Evolutionary conservation across 2,113 vertebrate genomes (phyloP).

Genomic region (Gnathonemus longibarbis): DNA sequence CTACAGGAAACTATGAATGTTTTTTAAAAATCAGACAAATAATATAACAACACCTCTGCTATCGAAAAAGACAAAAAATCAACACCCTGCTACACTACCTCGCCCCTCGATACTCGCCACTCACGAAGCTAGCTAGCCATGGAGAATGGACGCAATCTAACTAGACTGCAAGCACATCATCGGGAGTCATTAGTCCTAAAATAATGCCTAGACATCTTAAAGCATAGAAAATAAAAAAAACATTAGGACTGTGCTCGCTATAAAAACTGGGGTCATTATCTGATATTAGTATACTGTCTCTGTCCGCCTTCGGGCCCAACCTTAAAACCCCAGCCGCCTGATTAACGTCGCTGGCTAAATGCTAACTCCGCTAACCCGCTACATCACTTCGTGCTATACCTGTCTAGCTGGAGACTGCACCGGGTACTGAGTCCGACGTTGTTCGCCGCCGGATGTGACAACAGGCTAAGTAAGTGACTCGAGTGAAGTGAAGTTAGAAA

Average conservation of each 20-base stretch:
- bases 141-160: neutral
- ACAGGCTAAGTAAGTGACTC: neutral
- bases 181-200: neutral
- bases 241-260: neutral
- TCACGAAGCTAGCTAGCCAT: neutral
- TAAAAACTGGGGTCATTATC: neutral
- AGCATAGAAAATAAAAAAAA: neutral
- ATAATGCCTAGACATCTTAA: neutral
- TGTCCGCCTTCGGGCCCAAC: conserved; percentile 4
- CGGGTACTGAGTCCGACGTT: neutral
- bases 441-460: neutral
- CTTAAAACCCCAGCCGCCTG: neutral
- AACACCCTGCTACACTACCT: neutral
- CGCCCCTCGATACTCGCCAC: neutral
- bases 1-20: neutral
- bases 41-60: neutral
- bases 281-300: neutral
- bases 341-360: neutral
- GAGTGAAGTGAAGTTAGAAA: neutral
- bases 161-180: neutral
- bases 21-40: neutral
- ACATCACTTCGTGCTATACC: neutral
- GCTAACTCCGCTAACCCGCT: neutral
- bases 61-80: neutral
- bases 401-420: neutral